Conservation (phyloP, 2,113 vertebrate genomes). For the Bungarus multicinctus region DNA sequence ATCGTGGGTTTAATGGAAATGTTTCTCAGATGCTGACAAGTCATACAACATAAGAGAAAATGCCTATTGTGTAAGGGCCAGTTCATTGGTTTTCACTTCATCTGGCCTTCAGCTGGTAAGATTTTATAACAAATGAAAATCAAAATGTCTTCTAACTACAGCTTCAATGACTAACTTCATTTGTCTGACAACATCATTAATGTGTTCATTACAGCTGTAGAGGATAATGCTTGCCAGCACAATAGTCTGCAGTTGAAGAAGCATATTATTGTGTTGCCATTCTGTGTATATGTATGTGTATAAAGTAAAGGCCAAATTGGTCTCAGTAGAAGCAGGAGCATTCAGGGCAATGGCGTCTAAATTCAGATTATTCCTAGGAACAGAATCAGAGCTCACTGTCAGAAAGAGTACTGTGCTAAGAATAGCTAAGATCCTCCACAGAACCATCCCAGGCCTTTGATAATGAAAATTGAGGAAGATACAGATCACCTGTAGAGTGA, state of each 20-base stretch:
- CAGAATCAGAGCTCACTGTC: background rate
- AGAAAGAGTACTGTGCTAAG: background rate
- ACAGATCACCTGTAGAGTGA: background rate
- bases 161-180: constrained; percentile 13
- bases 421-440: background rate
- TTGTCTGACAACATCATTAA: constrained; percentile 4
- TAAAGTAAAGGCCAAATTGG: background rate
- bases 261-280: background rate
- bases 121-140: constrained; percentile 29
- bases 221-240: constrained; percentile 10
- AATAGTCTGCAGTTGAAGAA: constrained; percentile 5
- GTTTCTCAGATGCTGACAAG: background rate
- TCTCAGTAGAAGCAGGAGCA: background rate
- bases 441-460: background rate
- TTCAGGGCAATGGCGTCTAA: background rate
- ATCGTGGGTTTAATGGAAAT: background rate
- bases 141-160: background rate
- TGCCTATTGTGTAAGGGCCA: background rate
- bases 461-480: background rate
- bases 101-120: constrained; percentile 31
- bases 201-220: constrained; percentile 1
- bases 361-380: background rate
- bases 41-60: background rate
- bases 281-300: background rate
- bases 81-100: constrained; percentile 17